phyloP scores from a whole-genome alignment of 2,888 invertebrate genomes.

The Drosophila subsilvestris region DNA sequence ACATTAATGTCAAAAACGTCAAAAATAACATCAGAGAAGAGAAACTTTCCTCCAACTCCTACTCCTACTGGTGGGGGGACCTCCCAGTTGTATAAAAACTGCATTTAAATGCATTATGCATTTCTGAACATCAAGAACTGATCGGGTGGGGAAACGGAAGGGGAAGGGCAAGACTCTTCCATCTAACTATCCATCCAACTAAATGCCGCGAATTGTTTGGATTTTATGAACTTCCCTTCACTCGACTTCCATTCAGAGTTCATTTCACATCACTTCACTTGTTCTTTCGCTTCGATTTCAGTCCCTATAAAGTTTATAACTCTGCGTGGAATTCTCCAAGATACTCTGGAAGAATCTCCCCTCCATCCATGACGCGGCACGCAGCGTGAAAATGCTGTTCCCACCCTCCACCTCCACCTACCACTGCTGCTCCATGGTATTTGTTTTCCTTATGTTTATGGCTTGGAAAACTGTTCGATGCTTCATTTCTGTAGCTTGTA shows the following conservation, averaged over 20 bases:
- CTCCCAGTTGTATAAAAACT: slow-evolving; percentile 70
- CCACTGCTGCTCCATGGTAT: slow-evolving; percentile 19
- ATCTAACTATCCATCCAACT: slow-evolving; percentile 17
- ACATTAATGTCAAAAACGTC: slow-evolving; percentile 79
- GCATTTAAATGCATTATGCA: slow-evolving; percentile 66
- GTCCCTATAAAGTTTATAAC: slow-evolving; percentile 46
- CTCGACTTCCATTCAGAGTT: slow-evolving; percentile 1
- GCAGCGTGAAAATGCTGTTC: slow-evolving; percentile 53
- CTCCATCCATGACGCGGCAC: slow-evolving; percentile 44
- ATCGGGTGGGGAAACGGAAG: no score
- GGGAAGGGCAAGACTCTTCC: slow-evolving; percentile 15
- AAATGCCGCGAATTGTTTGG: slow-evolving; percentile 21
- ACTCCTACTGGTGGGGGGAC: slow-evolving; percentile 56
- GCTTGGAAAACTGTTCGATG: slow-evolving; percentile 62
- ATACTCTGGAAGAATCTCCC: not conserved
- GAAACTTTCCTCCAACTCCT: slow-evolving; percentile 11
- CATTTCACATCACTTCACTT: slow-evolving; percentile 15
- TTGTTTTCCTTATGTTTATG: slow-evolving; percentile 48
- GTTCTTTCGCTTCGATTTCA: slow-evolving; percentile 10
- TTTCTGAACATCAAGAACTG: slow-evolving; percentile 25
- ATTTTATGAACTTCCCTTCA: slow-evolving; percentile 41
- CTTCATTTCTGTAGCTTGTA: slow-evolving; percentile 41
- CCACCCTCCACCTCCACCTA: no score
- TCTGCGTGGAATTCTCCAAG: slow-evolving; percentile 6
- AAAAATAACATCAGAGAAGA: slow-evolving; percentile 60